These are phyloP conservation scores for Leptodactylus fallax DNA, from an alignment of 2,797 vertebrate species.

Conservation along the genomic window DNA sequence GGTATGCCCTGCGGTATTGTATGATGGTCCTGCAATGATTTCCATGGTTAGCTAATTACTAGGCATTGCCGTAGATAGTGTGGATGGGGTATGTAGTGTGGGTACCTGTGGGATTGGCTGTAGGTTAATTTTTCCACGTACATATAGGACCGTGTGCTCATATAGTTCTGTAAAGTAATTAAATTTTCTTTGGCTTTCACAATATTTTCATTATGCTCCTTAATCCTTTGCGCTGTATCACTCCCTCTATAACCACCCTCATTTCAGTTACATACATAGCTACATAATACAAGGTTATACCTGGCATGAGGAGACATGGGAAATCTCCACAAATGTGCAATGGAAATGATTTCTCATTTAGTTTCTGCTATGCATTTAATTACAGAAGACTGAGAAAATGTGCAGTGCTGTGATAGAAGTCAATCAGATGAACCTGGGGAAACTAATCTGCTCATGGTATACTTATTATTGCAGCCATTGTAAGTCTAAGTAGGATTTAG, in stretches of 20 bases:
- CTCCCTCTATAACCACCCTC: slow-evolving; percentile 21
- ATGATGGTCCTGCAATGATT: not conserved
- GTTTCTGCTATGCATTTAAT: slow-evolving; percentile 60
- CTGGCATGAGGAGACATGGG: slow-evolving; percentile 42
- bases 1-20: not conserved
- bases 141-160: not conserved
- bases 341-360: slow-evolving; percentile 55
- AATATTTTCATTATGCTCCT: slow-evolving; percentile 29
- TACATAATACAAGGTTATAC: slow-evolving; percentile 49
- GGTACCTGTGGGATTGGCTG: slow-evolving; percentile 9
- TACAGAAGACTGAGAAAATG: slow-evolving; percentile 58
- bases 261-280: slow-evolving; percentile 27
- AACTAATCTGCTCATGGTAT: slow-evolving; percentile 49
- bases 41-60: not conserved
- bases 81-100: not conserved
- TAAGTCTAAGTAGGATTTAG: slow-evolving; percentile 42
- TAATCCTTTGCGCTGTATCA: slow-evolving; percentile 29
- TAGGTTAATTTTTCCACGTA: not conserved
- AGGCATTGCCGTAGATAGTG: not conserved
- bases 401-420: slow-evolving; percentile 42
- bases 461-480: slow-evolving; percentile 49
- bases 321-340: slow-evolving; percentile 47
- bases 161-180: slow-evolving; percentile 29
- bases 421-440: slow-evolving; percentile 52
- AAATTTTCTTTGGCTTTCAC: slow-evolving; percentile 17